Conservation (phyloP, 2,888 invertebrate species). For the Andrena camellia region DNA sequence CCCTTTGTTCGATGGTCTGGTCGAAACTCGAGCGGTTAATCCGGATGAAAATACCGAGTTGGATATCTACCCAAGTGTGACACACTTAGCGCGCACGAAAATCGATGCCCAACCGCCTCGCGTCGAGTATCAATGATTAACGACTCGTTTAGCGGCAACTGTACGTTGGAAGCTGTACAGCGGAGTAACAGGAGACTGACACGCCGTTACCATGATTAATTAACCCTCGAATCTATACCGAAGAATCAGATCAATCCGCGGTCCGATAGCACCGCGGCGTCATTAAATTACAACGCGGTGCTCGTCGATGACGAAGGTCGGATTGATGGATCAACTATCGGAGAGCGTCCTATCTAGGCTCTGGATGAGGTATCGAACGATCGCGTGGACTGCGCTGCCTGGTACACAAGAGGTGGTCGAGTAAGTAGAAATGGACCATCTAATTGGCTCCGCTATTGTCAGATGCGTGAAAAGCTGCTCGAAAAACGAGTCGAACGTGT, state of each 20-base stretch:
- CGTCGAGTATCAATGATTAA: conserved; percentile 56
- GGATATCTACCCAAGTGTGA: conserved; percentile 27
- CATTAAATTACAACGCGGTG: conserved; percentile 30
- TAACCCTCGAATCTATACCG: conserved; percentile 37
- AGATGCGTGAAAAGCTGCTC: neutral
- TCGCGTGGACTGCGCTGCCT: neutral
- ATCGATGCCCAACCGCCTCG: conserved; percentile 37
- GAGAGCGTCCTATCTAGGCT: conserved; percentile 3
- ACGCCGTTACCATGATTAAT: conserved; percentile 62
- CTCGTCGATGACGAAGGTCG: conserved; percentile 19
- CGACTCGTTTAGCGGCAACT: conserved; percentile 42
- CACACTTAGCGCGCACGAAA: conserved; percentile 28
- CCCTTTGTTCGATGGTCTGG: neutral
- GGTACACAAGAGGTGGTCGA: neutral
- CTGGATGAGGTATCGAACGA: conserved; percentile 2
- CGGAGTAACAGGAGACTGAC: conserved; percentile 38
- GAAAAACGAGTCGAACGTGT: neutral
- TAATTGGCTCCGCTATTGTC: neutral
- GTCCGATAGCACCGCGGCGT: conserved; percentile 36
- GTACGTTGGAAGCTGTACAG: neutral
- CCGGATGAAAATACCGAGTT: conserved; percentile 27
- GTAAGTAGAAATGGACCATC: neutral
- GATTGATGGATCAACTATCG: conserved; percentile 28
- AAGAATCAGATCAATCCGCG: conserved; percentile 43
- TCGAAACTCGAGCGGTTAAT: conserved; percentile 16